These are phyloP conservation scores for Oncorhynchus gorbuscha DNA, from an alignment of 2,113 vertebrate species.

Conservation along the genomic window DNA sequence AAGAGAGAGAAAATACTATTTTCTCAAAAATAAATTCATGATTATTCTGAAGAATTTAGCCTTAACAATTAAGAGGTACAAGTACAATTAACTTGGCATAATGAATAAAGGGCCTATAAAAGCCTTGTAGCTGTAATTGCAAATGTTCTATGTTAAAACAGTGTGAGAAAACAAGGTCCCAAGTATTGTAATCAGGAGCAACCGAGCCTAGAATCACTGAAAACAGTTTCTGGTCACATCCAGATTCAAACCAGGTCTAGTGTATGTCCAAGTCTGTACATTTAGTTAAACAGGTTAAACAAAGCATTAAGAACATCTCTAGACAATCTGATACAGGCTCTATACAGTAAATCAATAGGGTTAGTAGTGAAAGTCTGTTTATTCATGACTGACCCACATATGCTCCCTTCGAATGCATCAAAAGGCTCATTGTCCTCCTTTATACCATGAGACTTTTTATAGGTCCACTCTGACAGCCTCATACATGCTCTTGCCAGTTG, in stretches of 20 bases:
- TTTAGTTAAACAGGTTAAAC: slow-evolving; percentile 49
- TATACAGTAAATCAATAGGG: slow-evolving; percentile 35
- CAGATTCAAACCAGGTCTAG: not conserved
- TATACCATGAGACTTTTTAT: slow-evolving; percentile 60
- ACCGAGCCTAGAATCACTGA: too few species aligned
- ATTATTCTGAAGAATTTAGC: too few species aligned
- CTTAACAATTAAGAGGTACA: too few species aligned
- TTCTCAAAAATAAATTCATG: too few species aligned
- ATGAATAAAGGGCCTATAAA: too few species aligned
- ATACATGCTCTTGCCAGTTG: slow-evolving; percentile 40
- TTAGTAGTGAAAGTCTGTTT: slow-evolving; percentile 60
- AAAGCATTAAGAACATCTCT: slow-evolving; percentile 38
- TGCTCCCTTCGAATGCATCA: slow-evolving; percentile 67
- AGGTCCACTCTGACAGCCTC: slow-evolving; percentile 57
- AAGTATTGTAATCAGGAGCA: too few species aligned
- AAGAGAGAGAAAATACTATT: not conserved
- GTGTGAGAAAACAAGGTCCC: too few species aligned
- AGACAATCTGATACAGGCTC: slow-evolving; percentile 15
- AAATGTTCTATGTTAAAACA: too few species aligned
- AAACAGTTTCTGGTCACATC: not conserved
- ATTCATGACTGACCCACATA: slow-evolving; percentile 66
- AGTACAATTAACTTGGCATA: too few species aligned
- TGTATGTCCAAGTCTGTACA: not conserved
- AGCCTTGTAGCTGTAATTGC: too few species aligned
- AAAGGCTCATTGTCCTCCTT: slow-evolving; percentile 69